phyloP scores from a whole-genome alignment of 2,113 vertebrate species.

The Archilochus colubris region DNA sequence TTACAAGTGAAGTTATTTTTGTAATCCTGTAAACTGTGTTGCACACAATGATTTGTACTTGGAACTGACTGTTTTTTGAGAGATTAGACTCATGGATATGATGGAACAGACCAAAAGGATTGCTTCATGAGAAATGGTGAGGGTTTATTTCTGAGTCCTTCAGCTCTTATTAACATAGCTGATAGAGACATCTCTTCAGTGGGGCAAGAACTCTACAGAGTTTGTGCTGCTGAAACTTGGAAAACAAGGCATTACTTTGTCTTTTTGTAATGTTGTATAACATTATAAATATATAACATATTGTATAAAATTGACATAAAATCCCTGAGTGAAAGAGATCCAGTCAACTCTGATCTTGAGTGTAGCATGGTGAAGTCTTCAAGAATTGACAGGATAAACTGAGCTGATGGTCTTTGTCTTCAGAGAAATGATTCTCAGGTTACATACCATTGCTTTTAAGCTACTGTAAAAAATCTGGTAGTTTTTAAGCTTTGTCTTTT shows the following conservation, averaged over 20 bases:
- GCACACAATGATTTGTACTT: neutral
- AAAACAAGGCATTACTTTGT: neutral
- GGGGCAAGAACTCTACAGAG: neutral
- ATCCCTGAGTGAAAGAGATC: neutral
- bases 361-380: neutral
- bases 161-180: neutral
- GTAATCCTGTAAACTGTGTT: neutral
- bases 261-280: neutral
- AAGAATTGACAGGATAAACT: neutral
- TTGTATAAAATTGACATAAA: neutral
- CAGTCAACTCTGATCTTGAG: neutral
- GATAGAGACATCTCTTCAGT: neutral
- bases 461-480: neutral
- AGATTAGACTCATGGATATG: neutral
- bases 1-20: neutral
- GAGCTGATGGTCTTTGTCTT: neutral
- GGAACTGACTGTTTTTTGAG: neutral
- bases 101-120: neutral
- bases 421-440: neutral
- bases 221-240: neutral
- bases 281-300: no score
- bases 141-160: neutral
- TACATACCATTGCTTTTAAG: neutral
- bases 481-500: neutral
- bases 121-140: neutral